Conservation (phyloP, 2,113 vertebrate species). For the Pontoporia blainvillei region DNA sequence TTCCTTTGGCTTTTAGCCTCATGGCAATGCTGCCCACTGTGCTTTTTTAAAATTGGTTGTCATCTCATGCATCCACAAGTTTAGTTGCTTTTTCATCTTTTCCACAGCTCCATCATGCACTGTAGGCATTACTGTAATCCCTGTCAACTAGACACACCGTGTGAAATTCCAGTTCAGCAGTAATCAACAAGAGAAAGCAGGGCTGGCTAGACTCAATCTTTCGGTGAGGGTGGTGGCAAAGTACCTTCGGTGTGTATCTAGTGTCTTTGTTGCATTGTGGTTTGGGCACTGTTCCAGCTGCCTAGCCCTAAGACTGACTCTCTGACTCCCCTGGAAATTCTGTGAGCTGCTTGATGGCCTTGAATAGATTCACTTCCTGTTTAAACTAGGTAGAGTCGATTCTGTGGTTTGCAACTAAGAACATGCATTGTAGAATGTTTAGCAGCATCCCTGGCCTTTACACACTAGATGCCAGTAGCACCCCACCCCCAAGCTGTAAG, state of each 20-base stretch:
- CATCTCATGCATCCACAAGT: not conserved
- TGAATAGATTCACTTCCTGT: not conserved
- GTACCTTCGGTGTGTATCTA: rapidly evolving
- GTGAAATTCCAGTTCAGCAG: not conserved
- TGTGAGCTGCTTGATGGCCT: not conserved
- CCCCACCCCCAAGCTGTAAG: not conserved
- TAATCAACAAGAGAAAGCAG: not conserved
- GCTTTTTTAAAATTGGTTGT: not conserved
- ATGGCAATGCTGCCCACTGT: not conserved
- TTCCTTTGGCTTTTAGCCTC: not conserved
- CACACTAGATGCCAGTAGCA: not conserved
- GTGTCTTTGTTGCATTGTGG: not conserved
- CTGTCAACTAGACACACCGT: not conserved
- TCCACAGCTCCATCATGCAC: too few species aligned
- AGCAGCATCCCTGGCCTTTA: not conserved
- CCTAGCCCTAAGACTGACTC: too few species aligned
- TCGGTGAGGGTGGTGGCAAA: not conserved
- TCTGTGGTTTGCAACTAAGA: not conserved
- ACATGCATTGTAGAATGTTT: not conserved
- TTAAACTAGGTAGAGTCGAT: not conserved
- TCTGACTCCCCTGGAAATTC: not conserved
- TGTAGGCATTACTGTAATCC: not conserved
- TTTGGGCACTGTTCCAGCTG: not conserved
- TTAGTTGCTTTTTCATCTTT: not conserved
- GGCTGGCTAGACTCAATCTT: not conserved